Conservation (phyloP, 2,888 invertebrate genomes). For the Tortrix viridana region DNA sequence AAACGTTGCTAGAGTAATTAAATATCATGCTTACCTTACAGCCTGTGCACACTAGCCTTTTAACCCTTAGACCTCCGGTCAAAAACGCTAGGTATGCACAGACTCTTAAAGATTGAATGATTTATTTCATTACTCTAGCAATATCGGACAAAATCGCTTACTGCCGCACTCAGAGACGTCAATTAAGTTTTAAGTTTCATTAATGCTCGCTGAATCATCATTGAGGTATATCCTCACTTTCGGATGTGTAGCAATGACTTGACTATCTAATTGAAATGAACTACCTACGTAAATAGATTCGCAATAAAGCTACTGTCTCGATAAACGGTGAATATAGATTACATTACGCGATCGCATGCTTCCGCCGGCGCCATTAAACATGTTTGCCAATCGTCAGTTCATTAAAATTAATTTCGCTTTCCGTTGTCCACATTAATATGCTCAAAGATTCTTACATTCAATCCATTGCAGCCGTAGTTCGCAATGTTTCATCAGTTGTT, state of each 20-base stretch:
- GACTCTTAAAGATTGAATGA: too few relatives aligned
- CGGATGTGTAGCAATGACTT: conserved; percentile 4
- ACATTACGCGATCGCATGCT: conserved; percentile 45
- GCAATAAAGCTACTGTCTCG: conserved; percentile 8
- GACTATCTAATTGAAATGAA: conserved; percentile 24
- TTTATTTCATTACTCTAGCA: too few relatives aligned
- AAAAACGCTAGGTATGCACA: too few relatives aligned
- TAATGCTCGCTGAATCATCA: conserved; percentile 13
- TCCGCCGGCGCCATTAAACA: conserved; percentile 49
- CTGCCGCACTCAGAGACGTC: too few relatives aligned
- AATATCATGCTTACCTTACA: too few relatives aligned
- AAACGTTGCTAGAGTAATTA: too few relatives aligned
- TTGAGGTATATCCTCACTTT: conserved; percentile 1
- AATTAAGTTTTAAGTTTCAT: too few relatives aligned
- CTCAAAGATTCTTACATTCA: background rate
- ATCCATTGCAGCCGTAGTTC: background rate
- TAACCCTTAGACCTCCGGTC: too few relatives aligned
- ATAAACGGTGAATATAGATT: conserved; percentile 12
- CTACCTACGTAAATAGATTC: background rate
- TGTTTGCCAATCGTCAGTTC: conserved; percentile 50
- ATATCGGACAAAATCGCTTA: too few relatives aligned
- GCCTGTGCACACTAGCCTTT: too few relatives aligned
- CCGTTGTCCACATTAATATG: conserved; percentile 19
- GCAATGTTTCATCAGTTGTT: background rate
- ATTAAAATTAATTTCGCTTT: conserved; percentile 46